These are phyloP conservation scores for Agrochola litura DNA, from an alignment of 2,888 invertebrate species.

Conservation along the genomic window DNA sequence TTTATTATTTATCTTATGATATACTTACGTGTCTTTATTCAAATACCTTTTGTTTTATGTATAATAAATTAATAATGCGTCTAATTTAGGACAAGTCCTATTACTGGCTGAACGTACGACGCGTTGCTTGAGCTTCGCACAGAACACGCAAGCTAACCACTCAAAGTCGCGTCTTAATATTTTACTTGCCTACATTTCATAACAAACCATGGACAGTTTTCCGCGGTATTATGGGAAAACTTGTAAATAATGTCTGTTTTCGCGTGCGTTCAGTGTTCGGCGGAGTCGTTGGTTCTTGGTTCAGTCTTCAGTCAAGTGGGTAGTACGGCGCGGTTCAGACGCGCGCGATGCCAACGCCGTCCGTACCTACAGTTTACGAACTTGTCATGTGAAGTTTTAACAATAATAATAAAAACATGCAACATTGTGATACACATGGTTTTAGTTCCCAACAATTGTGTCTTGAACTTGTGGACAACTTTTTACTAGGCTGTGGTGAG, in stretches of 20 bases:
- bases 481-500: constrained; percentile 28
- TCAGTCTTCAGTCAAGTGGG: constrained; percentile 52
- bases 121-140: too few species aligned
- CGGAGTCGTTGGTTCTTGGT: constrained; percentile 13
- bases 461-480: constrained; percentile 4
- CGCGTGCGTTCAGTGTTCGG: constrained; percentile 12
- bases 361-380: constrained; percentile 9
- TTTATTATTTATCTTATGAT: too few species aligned
- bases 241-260: constrained; percentile 39
- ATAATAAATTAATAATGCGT: too few species aligned
- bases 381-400: constrained; percentile 39
- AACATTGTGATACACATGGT: constrained; percentile 21
- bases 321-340: constrained; percentile 26
- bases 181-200: neutral
- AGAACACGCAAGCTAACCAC: too few species aligned
- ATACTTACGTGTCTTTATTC: too few species aligned
- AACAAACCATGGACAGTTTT: constrained; percentile 25
- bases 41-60: too few species aligned
- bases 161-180: neutral
- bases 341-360: constrained; percentile 6
- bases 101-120: too few species aligned
- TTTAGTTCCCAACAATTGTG: constrained; percentile 27
- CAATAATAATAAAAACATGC: constrained; percentile 29
- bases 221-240: constrained; percentile 33
- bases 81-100: too few species aligned